These are phyloP conservation scores for Melanotaenia pygmaea DNA, from an alignment of 2,797 vertebrate genomes.

Conservation along the genomic window DNA sequence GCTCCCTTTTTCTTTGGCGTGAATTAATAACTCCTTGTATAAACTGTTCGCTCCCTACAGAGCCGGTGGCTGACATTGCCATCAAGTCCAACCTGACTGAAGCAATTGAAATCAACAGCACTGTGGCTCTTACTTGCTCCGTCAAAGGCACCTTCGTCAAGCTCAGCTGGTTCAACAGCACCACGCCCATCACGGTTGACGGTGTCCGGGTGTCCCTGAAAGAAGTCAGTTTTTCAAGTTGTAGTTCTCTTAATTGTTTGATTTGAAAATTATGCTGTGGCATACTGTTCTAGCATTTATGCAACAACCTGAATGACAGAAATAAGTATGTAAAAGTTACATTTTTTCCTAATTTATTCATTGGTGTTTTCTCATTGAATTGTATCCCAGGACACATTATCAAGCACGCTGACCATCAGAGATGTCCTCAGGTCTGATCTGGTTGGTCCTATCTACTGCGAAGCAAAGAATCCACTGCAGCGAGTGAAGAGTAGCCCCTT, in stretches of 20 bases:
- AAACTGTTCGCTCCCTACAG: slow-evolving; percentile 43
- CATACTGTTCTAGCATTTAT: background rate
- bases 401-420: slow-evolving; percentile 54
- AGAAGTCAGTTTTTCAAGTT: slow-evolving; percentile 13
- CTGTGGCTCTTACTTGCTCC: slow-evolving; percentile 69
- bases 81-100: slow-evolving; percentile 44
- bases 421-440: slow-evolving; percentile 65
- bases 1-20: background rate
- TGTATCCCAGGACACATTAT: background rate
- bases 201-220: slow-evolving; percentile 3
- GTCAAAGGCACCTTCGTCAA: slow-evolving; percentile 71
- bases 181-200: background rate
- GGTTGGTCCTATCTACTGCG: slow-evolving; percentile 63
- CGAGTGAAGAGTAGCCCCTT: slow-evolving; percentile 53
- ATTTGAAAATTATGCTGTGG: background rate
- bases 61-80: slow-evolving; percentile 55
- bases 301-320: background rate
- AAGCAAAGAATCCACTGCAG: slow-evolving; percentile 59
- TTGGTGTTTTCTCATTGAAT: background rate
- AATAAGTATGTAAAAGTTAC: background rate
- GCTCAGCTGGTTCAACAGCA: slow-evolving; percentile 70
- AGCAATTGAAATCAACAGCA: slow-evolving; percentile 65
- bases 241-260: background rate
- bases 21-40: background rate
- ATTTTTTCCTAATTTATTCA: accelerated